Conservation (phyloP, 1,140 invertebrate species). For the Phocides pigmalion region DNA sequence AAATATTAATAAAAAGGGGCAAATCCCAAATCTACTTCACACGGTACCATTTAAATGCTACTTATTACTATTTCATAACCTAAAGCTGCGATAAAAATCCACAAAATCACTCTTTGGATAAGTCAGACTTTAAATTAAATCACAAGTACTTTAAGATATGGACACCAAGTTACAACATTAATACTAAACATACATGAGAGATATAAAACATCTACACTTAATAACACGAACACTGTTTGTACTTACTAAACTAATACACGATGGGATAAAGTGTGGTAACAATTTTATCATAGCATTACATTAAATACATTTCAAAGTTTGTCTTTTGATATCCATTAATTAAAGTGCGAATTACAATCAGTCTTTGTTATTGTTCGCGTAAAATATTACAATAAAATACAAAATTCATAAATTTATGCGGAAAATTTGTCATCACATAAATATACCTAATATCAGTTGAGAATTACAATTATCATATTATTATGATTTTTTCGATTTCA, state of each 20-base stretch:
- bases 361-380: conserved; percentile 35
- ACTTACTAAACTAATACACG: conserved; percentile 37
- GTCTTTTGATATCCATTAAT: conserved; percentile 40
- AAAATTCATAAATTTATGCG: not conserved
- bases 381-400: not conserved
- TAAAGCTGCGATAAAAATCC: conserved; percentile 44
- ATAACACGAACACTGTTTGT: conserved; percentile 12
- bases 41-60: conserved; percentile 36
- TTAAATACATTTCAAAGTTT: conserved; percentile 2
- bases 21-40: conserved; percentile 25
- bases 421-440: not conserved
- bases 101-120: conserved; percentile 72
- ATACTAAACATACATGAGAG: conserved; percentile 31
- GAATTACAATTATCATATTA: too few species aligned
- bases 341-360: conserved; percentile 44
- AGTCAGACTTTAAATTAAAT: conserved; percentile 75
- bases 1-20: conserved; percentile 13
- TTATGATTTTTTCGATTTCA: too few species aligned
- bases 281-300: conserved; percentile 5
- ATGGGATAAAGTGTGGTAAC: conserved; percentile 14
- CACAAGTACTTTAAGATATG: conserved; percentile 49
- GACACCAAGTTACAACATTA: conserved; percentile 40
- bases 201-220: conserved; percentile 21
- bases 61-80: conserved; percentile 33
- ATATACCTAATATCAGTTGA: too few species aligned